Evolutionary conservation across 1,140 invertebrate species (phyloP), one percentile per base, ranked within the genome.

Genomic region (Scaptomyza montana): DNA sequence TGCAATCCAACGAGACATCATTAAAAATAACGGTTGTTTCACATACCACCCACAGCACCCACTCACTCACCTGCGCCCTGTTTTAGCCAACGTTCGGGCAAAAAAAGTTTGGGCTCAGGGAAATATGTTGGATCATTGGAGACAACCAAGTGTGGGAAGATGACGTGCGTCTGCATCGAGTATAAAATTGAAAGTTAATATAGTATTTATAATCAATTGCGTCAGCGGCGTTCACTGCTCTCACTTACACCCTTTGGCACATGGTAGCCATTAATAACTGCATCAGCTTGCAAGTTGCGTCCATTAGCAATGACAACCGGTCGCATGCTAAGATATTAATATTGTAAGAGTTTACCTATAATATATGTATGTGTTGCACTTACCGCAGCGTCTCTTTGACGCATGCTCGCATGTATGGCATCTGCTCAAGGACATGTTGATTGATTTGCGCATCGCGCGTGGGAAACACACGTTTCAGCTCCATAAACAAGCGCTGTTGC

Each of bases 361-460:
- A 55, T 45, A 45, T 33, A 33, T 45, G 33, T 12, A n/a, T 13
- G 5, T 16, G 41, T 19, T 57, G 63, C 21, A 62, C 70, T 6
- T 92, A 97, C 97, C 97, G 94, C 74, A 98, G 93, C 3, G 96
- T 95, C 94, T 98, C 97, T 91, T 97, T 98, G 8, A 98, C 95
- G 89, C 96, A 98, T 4, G 97, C 97, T 91, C 96, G 96, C 30
- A 98, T 92, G 87, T 97, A 98, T 10, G 94, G 94, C 80, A 97
- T 92, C 72, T 94, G 93, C 56, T 96, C 95, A 36, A 97, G 92
- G 64, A 94, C 94, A 64, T 93, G 92, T 47, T 93, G 92, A 67
- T 95, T 95, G 16, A 98, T 92, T 50, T 92, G 81, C 50, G 92
- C 92, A 65, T 94, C 91, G 41, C 81, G 72, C 50, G 92, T 66